Evolutionary conservation across 2,888 invertebrate genomes (phyloP).

Genomic region (Agrotis puta): DNA sequence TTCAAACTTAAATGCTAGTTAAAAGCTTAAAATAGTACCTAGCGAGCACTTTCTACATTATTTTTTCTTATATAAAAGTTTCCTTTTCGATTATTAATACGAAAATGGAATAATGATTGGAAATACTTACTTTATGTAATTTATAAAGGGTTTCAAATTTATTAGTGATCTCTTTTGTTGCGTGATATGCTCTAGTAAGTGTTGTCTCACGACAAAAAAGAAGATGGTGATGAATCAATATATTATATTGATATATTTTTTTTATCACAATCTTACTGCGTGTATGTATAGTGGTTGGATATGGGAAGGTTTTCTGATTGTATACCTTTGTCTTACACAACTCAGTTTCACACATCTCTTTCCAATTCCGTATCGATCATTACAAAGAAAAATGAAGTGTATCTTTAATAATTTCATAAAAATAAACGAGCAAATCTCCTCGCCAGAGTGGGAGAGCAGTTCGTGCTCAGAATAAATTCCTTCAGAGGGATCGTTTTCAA

Average conservation of each 20-base stretch:
- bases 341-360: slow-evolving; percentile 52
- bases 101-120: background rate
- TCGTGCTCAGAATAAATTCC: slow-evolving; percentile 91
- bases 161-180: no score
- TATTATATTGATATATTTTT: background rate
- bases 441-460: slow-evolving; percentile 87
- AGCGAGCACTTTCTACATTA: slow-evolving; percentile 74
- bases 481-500: slow-evolving; percentile 91
- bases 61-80: slow-evolving; percentile 77
- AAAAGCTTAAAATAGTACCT: slow-evolving; percentile 83
- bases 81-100: slow-evolving; percentile 47
- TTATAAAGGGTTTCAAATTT: background rate
- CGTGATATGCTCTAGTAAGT: background rate
- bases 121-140: background rate
- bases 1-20: slow-evolving; percentile 85
- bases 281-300: background rate
- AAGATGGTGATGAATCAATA: no score
- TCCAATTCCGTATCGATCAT: slow-evolving; percentile 59
- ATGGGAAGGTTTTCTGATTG: slow-evolving; percentile 7
- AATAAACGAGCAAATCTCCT: slow-evolving; percentile 90
- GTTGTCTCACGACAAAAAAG: background rate
- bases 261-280: background rate
- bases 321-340: slow-evolving; percentile 12
- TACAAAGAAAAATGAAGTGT: slow-evolving; percentile 82
- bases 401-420: slow-evolving; percentile 90